A percentile compares a stretch with the other conserved stretches of the same genome.
phyloP scores from a whole-genome alignment of 1,140 invertebrate species.

The Meloidogyne exigua region DNA sequence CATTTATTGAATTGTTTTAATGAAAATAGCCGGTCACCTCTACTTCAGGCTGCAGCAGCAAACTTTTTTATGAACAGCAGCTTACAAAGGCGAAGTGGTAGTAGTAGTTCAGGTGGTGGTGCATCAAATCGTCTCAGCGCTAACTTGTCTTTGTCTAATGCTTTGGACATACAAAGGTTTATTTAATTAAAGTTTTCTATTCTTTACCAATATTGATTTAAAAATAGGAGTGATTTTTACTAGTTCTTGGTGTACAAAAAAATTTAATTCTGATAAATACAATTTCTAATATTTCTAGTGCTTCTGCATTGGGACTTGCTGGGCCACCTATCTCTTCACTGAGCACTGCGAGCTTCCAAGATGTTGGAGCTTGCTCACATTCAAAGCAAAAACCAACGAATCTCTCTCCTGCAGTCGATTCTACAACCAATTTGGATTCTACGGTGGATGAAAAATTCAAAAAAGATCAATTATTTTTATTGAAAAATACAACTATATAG shows the following conservation, averaged over 20 bases:
- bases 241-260: not conserved
- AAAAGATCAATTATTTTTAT: conserved; percentile 1
- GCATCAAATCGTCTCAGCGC: not conserved
- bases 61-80: conserved; percentile 9
- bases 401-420: not conserved
- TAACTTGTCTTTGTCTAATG: conserved; percentile 12
- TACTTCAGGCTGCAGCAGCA: conserved; percentile 17
- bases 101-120: conserved; percentile 4
- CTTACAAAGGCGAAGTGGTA: conserved; percentile 2
- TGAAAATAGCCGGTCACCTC: conserved; percentile 35
- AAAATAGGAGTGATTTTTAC: too few species aligned
- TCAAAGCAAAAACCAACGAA: not conserved
- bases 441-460: not conserved
- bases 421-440: not conserved
- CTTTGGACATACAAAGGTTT: conserved; percentile 19
- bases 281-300: not conserved
- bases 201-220: too few species aligned
- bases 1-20: conserved; percentile 44
- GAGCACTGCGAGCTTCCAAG: not conserved
- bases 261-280: not conserved
- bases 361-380: not conserved
- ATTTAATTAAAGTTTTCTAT: too few species aligned
- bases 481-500: conserved; percentile 3
- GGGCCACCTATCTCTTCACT: conserved; percentile 21
- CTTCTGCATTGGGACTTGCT: not conserved